Percentiles rank a stretch among this genome's conserved stretches.
phyloP scores from a whole-genome alignment of 1,140 invertebrate genomes.

The Lepidurus couesii region DNA sequence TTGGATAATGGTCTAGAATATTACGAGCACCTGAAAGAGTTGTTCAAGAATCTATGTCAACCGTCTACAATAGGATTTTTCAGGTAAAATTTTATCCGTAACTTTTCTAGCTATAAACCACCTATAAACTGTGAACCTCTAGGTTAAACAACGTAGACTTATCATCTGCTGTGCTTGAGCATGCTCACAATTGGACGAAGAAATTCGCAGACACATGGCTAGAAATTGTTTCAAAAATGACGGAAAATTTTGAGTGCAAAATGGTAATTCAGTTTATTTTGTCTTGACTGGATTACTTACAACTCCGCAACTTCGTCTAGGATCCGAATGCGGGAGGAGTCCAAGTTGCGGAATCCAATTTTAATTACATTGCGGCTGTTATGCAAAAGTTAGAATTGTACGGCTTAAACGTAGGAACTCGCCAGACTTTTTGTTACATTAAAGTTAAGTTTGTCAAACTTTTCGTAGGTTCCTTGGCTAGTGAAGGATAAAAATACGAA shows the following conservation, averaged over 20 bases:
- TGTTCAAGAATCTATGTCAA: neutral
- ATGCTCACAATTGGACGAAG: neutral
- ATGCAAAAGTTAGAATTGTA: neutral
- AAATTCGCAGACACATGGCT: neutral
- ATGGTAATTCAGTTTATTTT: neutral
- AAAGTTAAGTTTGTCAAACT: neutral
- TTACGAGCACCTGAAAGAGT: neutral
- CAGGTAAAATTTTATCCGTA: neutral
- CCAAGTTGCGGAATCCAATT: neutral
- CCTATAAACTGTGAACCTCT: neutral
- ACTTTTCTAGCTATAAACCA: neutral
- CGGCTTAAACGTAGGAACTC: neutral
- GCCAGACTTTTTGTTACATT: neutral
- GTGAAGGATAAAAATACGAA: neutral
- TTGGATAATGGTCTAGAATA: neutral
- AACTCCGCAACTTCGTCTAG: neutral
- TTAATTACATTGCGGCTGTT: neutral
- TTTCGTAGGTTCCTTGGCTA: neutral
- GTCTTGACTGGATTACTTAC: neutral
- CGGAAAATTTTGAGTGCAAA: neutral
- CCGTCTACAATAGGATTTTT: slow-evolving; percentile 2
- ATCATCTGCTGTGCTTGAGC: neutral
- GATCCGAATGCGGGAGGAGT: neutral
- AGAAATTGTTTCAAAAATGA: neutral
- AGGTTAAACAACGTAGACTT: neutral